Base-by-base conservation (phyloP, 2,797 vertebrate species). In the Thunnus albacares region DNA sequence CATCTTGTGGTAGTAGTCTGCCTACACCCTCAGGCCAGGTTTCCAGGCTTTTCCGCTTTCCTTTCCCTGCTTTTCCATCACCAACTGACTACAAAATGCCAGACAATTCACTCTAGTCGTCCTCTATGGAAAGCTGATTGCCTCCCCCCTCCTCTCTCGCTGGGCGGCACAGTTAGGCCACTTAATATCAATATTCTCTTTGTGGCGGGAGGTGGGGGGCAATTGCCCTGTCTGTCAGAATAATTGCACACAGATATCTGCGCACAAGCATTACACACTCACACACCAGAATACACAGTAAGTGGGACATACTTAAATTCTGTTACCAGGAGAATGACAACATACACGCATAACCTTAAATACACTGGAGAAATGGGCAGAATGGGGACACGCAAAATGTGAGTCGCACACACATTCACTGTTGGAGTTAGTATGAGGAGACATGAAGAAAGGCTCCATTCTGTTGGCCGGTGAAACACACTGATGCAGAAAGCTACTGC, bases 141-240 rank as follows among this genome's bases (percentile, higher is more conserved):
- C 68, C 75, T 14, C 24, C 81, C 83, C 82, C 86, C 69, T 65
- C 65, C 59, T 41, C 38, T 45, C 79, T 73, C 24, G 30, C 63
- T 68, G 55, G 81, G 83, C 68, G 76, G 83, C 77, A 88, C 82
- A 90, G 87, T 88, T 81, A 85, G 77, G 56, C 88, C 88, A 90
- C 87, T 92, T 94, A 92, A 92, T 92, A 88, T 89, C 92, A 92
- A 90, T 92, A 91, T 92, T 91, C 87, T 92, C 83, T 92, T 88
- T 90, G 81, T 90, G 79, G 62, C 38, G 24, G 77, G 83, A 88
- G 89, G 83, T 88, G 59, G 75, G 58, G 84, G 77, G 82, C 86
- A 90, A 90, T 92, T 89, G 81, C 79, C 80, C 57, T 82, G 75
- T 89, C 84, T 78, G 85, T 89, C 88, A 86, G 64, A 90, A 88